Conservation (phyloP, 2,113 vertebrate species). For the Poeciliopsis turrubarensis region DNA sequence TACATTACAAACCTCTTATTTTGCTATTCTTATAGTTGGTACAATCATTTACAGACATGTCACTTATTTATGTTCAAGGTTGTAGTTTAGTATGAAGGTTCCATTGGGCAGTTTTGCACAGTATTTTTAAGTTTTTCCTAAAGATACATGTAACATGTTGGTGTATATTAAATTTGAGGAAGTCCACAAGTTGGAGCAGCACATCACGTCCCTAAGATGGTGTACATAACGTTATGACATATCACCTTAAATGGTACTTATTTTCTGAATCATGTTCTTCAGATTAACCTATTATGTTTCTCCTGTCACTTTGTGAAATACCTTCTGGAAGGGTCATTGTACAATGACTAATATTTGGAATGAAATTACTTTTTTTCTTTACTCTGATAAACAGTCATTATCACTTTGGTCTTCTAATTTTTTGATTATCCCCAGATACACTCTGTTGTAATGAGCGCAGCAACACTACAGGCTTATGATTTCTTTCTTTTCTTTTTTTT, state of each 20-base stretch:
- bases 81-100: conserved; percentile 34
- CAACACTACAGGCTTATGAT: not conserved
- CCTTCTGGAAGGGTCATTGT: conserved; percentile 30
- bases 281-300: conserved; percentile 15
- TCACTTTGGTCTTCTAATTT: conserved; percentile 14
- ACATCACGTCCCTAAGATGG: conserved; percentile 6
- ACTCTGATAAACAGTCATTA: conserved; percentile 24
- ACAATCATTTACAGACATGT: conserved; percentile 60
- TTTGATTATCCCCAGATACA: not conserved
- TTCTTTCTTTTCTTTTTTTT: conserved; percentile 3
- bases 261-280: conserved; percentile 24
- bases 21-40: conserved; percentile 47
- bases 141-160: conserved; percentile 34
- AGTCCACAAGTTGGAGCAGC: conserved; percentile 27
- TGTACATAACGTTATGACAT: conserved; percentile 3
- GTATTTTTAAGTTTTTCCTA: conserved; percentile 30
- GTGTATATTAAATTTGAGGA: conserved; percentile 24
- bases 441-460: conserved; percentile 4
- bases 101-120: conserved; percentile 62
- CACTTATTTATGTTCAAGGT: conserved; percentile 51
- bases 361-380: conserved; percentile 21
- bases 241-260: conserved; percentile 9
- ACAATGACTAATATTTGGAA: conserved; percentile 12
- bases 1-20: conserved; percentile 36
- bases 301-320: conserved; percentile 17